Evolutionary conservation across 2,888 invertebrate genomes (phyloP), one percentile per base, ranked within the genome.

Genomic region (Blera fallax): DNA sequence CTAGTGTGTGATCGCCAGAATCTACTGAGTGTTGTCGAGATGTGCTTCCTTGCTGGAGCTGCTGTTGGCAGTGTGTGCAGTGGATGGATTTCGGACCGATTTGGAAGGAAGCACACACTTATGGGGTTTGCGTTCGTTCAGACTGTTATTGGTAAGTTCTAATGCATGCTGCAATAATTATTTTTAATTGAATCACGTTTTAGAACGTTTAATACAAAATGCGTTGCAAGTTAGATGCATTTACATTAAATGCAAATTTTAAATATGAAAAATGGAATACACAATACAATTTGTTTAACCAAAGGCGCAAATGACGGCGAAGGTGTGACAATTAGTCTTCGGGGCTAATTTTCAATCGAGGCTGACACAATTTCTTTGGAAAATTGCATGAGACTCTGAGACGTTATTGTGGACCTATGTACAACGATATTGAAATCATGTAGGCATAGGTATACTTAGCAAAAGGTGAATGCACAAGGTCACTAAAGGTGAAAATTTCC

Each of bases 41-140:
- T 94, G 93, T 93, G 94, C 89, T 95, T 95, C 89, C 92, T 95
- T 76, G 93, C 93, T 24, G 95, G 95, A 5, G 94, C 94, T 1
- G 94, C 94, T 0, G 90, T 94, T 4, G 95, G 95, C 8, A 94
- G 95, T 52, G 92, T 95, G n/a, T 93, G 94, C n/a, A 94, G 94
- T 87, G 95, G 95, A 0, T 93, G 94, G 88, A 92, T 95, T 18
- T 94, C 95, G 0, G 95, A 95, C 90, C 94, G 93, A 91, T 95
- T 93, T 88, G 95, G 95, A 6, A 92, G 95, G 21, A 94, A 95
- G 88, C 93, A 93, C 69, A 94, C 94, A 0, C 90, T 95, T 76
- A 93, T 95, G 93, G 91, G 92, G 2, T 94, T 94, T 6, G 92
- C 94, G 48, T 89, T 93, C 4, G 90, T 94, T 32, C 94, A 94